Base-by-base conservation (phyloP, 2,888 invertebrate species). In the Belgica antarctica region DNA sequence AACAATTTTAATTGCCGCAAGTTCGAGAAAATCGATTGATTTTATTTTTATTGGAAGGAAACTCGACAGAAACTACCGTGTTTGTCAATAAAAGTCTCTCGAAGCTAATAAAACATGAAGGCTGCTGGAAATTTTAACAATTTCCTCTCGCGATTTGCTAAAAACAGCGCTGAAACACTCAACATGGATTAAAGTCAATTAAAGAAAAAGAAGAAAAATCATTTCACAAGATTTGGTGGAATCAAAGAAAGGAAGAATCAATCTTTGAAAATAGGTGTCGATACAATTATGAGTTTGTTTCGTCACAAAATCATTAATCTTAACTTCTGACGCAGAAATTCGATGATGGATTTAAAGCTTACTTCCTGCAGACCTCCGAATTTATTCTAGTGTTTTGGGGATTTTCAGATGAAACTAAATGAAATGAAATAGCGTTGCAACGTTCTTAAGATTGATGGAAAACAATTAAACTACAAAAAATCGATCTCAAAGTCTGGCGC, bases 281-380 rank as follows among this genome's bases (percentile, higher is more conserved):
- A 24, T 36, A 19, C 10, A 63, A 63, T 36, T 63, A 10, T 22
- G 27, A 31, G 15, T 24, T 25, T 47, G 22, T 22, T 41, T 41
- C 24, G 25, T 66, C 65, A 22, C n/a, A 12, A 31, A 52, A 52
- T 52, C 52, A 52, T n/a, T 52, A 22, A 66, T 41, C 47, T 34
- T 3, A 62, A n/a, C 8, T 25, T 4, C 19, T 57, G 34, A 68
- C 34, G 47, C 47, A 68, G 28, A 22, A n/a, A n/a, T 7, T 12
- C 25, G 46, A 47, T 66, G 47, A 47, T 63, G 24, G 46, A 41
- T 57, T 68, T 52, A 68, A 63, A 57, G 52, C 57, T 57, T 57
- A 68, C 68, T 68, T 68, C 68, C 68, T 68, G 8, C 46, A 46
- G 19, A 59, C 27, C 52, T 22, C n/a, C n/a, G n/a, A n/a, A n/a